Evolutionary conservation across 1,140 invertebrate species (phyloP), one percentile per base, ranked within the genome.

Genomic region (Drosophila prosaltans): DNA sequence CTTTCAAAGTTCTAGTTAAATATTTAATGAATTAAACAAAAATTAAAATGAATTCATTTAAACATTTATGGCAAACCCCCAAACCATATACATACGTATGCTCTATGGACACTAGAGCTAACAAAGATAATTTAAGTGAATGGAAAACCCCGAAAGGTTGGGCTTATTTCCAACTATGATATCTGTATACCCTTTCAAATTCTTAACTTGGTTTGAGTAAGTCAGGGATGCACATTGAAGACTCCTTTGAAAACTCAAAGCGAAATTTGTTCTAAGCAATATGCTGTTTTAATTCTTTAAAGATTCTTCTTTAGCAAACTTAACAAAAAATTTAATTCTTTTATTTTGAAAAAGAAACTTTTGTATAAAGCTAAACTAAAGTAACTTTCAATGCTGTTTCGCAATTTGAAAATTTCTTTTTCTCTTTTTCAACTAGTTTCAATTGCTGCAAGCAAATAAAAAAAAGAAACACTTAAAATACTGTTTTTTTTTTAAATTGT

Each of bases 41-140:
- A 76, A 76, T 68, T 57, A 68, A 76, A 76, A 76, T 62, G 63
- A 70, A 72, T 67, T 73, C 43, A 72, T 72, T 76, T 60, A 71
- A 71, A 62, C 64, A 68, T 65, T 76, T 72, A 66, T 66, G 64
- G 48, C 43, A 16, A 69, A 40, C 60, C 72, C 59, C 43, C 60
- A 40, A 58, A 30, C 48, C 65, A 71, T 39, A 21, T 48, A 66
- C 41, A 74, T 16, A 16, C 16, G 16, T 16, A 16, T 16, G 16
- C 30, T 36, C 45, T 51, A 24, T 51, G 45, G 16, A 48, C 16
- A 48, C 45, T 26, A 24, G 8, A 24, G 8, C 45, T 51, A 51
- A 51, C 21, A 51, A 21, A 7, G 21, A 21, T 51, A 58, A 58
- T 58, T 58, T 58, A 58, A 58, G 36, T 39, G 2, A 39, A 58